Base-by-base conservation (phyloP, 1,140 invertebrate species). In the Drosophila simulans region DNA sequence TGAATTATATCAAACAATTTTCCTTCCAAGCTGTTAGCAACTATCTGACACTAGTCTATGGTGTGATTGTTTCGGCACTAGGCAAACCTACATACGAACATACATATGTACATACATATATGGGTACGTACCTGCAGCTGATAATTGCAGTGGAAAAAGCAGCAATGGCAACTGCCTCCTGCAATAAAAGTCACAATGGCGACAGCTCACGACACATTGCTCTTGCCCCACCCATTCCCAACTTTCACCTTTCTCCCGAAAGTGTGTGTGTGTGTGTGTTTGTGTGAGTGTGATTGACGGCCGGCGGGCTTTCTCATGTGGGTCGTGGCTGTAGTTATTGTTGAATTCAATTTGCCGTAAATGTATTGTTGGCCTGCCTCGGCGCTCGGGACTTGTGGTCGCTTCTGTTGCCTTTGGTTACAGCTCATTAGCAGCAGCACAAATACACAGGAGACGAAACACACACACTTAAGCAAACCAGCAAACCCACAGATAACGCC, bases 331-430 rank as follows among this genome's bases (percentile, higher is more conserved):
- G 49, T 59, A 69, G 59, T 65, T 70, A 69, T 69, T 39, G 73
- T 63, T 76, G 64, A 85, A 84, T 84, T 85, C 72, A 84, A 84
- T 84, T 84, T 80, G 43, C 62, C 65, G 77, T 60, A 62, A 71
- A 68, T 74, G 58, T 76, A 82, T 71, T 74, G 58, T 66, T 74
- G 57, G 58, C 20, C 52, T 51, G 48, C 17, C 48, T 51, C 48
- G 27, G 48, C 35, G 46, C n/a, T 15, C 42, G 51, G 37, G 35
- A 35, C 52, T 58, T 63, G 71, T 64, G 62, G 62, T 69, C 75
- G 79, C 56, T 63, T 53, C 71, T 76, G 72, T 78, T 80, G 48
- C 73, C 70, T 56, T 83, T 89, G 65, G 62, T 70, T 83, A 83
- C 76, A 72, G 66, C 62, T 88, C 80, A 88, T 86, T 77, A 88